A percentile compares a stretch with the other conserved stretches of the same genome.
Evolutionary conservation across 2,888 invertebrate genomes (phyloP).

Genomic region (Glyphotaelius pellucidus): DNA sequence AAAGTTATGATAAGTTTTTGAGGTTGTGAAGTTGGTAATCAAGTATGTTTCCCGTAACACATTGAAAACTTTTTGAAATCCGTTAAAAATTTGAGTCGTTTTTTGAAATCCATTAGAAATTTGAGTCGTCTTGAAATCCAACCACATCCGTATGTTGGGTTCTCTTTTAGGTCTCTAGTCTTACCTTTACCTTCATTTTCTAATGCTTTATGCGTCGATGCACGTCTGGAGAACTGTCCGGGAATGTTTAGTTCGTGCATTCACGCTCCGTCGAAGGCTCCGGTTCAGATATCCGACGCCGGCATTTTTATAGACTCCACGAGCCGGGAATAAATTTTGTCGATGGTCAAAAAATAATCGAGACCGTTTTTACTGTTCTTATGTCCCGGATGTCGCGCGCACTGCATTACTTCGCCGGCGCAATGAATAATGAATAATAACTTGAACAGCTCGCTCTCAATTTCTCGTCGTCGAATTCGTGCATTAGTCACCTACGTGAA

Average conservation of each 20-base stretch:
- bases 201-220: conserved; percentile 30
- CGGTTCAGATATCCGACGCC: conserved; percentile 31
- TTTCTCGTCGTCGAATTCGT: conserved; percentile 8
- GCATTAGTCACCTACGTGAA: background rate
- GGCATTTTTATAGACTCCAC: conserved; percentile 48
- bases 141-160: background rate
- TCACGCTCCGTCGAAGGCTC: background rate
- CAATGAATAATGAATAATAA: background rate
- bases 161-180: background rate
- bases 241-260: conserved; percentile 25
- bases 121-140: background rate
- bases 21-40: too few species aligned
- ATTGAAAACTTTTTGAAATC: background rate
- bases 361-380: background rate
- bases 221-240: conserved; percentile 32
- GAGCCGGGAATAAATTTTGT: conserved; percentile 50
- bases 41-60: background rate
- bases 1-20: too few species aligned
- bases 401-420: conserved; percentile 19
- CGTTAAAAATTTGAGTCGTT: background rate
- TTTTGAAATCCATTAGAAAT: background rate
- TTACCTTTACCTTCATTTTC: conserved; percentile 2
- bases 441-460: conserved; percentile 7
- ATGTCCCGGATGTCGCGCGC: conserved; percentile 24
- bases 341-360: conserved; percentile 9